phyloP scores from a whole-genome alignment of 64 coral and sea anemone species.

The Catalaphyllia jardinei region DNA sequence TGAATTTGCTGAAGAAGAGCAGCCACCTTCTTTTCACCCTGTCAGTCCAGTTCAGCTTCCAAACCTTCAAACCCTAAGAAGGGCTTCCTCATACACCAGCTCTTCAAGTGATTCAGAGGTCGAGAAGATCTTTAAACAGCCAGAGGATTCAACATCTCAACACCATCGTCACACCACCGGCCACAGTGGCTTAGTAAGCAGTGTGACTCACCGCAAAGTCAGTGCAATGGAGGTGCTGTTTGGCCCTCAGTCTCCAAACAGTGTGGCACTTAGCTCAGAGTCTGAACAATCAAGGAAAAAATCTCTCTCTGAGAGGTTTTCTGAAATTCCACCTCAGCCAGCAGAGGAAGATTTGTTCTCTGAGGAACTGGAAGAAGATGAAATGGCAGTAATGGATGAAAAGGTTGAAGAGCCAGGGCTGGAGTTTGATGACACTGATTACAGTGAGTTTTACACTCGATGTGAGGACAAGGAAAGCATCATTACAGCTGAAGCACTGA shows the following conservation, averaged over 20 bases:
- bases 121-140: slow-evolving; percentile 9
- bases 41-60: background rate
- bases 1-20: slow-evolving; percentile 4
- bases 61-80: background rate
- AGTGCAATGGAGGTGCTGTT: slow-evolving; percentile 30
- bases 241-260: slow-evolving; percentile 19
- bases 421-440: slow-evolving; percentile 68
- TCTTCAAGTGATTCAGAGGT: slow-evolving; percentile 49
- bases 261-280: background rate
- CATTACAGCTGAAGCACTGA: slow-evolving; percentile 64
- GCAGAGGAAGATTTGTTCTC: slow-evolving; percentile 7
- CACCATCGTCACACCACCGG: background rate
- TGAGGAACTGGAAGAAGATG: slow-evolving; percentile 28
- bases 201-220: background rate
- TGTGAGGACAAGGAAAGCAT: slow-evolving; percentile 66
- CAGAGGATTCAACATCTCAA: background rate
- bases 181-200: background rate
- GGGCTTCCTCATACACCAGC: slow-evolving; percentile 18
- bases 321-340: slow-evolving; percentile 9
- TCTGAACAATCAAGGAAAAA: background rate
- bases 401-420: slow-evolving; percentile 44
- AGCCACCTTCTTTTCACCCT: background rate
- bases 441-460: slow-evolving; percentile 48
- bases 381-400: background rate
- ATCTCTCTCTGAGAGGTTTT: slow-evolving; percentile 24